Conservation (phyloP, 2,113 vertebrate species). For the Sinocyclocheilus anshuiensis region DNA sequence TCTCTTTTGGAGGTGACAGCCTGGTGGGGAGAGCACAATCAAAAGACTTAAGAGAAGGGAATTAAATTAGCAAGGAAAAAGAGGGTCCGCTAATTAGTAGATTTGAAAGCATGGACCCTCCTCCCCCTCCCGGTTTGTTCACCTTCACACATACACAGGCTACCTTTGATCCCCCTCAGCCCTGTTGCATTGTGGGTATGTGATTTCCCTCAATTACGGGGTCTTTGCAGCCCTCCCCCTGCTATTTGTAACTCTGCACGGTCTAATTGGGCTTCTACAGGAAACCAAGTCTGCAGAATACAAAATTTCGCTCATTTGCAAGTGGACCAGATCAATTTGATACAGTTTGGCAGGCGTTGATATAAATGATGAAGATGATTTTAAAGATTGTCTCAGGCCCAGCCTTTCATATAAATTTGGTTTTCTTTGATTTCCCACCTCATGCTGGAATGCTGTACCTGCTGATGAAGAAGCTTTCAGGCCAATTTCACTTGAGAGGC, state of each 20-base stretch:
- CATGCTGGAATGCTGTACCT: constrained; percentile 1
- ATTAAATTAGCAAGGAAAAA: constrained; percentile 76
- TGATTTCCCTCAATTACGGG: constrained; percentile 46
- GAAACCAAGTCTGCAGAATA: constrained; percentile 28
- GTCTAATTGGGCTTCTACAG: constrained; percentile 48
- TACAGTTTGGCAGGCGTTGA: background rate
- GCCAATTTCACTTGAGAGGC: constrained; percentile 30
- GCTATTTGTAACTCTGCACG: constrained; percentile 20
- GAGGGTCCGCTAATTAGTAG: constrained; percentile 76
- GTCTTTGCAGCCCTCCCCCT: constrained; percentile 31
- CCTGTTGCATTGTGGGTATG: constrained; percentile 54
- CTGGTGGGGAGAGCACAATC: constrained; percentile 66
- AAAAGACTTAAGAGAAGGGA: constrained; percentile 69
- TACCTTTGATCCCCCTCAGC: constrained; percentile 50
- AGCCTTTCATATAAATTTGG: background rate
- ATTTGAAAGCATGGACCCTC: constrained; percentile 71
- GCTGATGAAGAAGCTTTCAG: constrained; percentile 34
- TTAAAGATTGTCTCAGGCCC: background rate
- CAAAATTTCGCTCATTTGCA: constrained; percentile 32
- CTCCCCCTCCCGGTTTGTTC: constrained; percentile 53
- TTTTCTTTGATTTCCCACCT: constrained; percentile 51
- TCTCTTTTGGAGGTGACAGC: constrained; percentile 68
- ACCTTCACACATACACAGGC: constrained; percentile 54
- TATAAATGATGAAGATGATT: background rate
- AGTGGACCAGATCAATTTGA: constrained; percentile 27